A percentile compares a stretch with the other conserved stretches of the same genome.
Conservation (phyloP, 23 tunicate species). For the Pegea sp. region DNA sequence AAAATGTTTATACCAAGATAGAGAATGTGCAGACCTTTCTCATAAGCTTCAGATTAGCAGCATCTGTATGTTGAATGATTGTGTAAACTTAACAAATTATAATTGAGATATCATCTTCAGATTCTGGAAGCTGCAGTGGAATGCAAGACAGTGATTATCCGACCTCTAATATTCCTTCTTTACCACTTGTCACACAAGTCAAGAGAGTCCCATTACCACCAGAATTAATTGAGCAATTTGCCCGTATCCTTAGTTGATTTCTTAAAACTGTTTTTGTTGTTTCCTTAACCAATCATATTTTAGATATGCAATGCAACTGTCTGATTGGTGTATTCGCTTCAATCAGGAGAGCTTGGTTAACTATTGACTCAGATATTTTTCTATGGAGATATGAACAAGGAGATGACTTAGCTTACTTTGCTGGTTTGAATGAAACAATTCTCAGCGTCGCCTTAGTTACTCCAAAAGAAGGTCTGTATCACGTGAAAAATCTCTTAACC, state of each 20-base stretch:
- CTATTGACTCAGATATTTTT: constrained; percentile 96
- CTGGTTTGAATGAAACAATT: constrained; percentile 85
- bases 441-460: constrained; percentile 79
- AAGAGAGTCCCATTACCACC: constrained; percentile 69
- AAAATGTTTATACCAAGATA: no score
- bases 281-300: background rate
- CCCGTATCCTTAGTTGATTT: constrained; percentile 49
- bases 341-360: constrained; percentile 93
- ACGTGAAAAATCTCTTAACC: background rate
- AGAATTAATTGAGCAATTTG: constrained; percentile 94
- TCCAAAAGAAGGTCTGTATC: constrained; percentile 56
- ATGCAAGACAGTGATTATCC: constrained; percentile 69
- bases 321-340: constrained; percentile 75
- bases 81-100: no score
- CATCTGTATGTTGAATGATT: no score
- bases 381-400: constrained; percentile 83
- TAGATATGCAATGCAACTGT: constrained; percentile 93
- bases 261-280: background rate
- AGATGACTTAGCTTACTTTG: constrained; percentile 94
- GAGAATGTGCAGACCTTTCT: no score
- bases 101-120: no score
- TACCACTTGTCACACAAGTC: constrained; percentile 60
- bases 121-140: constrained; percentile 58
- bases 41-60: no score
- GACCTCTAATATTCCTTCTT: constrained; percentile 1